phyloP scores from a whole-genome alignment of 2,113 vertebrate species.

The Menura novaehollandiae region DNA sequence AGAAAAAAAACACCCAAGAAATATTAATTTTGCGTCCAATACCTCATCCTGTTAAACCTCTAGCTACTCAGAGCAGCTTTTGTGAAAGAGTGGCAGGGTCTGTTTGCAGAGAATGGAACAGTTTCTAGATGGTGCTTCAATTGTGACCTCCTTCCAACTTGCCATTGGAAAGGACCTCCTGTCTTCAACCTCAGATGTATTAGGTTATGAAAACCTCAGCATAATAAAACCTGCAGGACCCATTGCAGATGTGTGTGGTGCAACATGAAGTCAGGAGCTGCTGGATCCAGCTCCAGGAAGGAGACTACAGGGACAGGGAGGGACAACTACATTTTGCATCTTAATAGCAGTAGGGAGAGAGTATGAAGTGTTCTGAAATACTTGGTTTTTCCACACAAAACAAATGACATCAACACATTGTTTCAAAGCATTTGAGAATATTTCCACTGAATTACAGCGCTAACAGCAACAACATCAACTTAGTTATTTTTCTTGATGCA shows the following conservation, averaged over 20 bases:
- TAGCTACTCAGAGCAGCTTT: background rate
- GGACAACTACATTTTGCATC: background rate
- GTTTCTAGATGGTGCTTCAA: background rate
- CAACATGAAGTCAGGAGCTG: background rate
- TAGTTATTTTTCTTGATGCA: background rate
- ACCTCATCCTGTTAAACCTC: background rate
- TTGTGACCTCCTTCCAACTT: background rate
- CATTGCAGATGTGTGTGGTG: fast-evolving
- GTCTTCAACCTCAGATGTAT: background rate
- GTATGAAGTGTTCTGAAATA: background rate
- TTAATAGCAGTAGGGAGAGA: background rate
- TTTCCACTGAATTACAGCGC: background rate
- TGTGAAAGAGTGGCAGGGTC: background rate
- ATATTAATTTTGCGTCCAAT: background rate
- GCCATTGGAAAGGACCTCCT: background rate
- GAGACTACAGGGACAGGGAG: background rate
- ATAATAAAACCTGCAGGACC: background rate
- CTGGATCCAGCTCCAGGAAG: background rate
- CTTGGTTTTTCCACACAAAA: background rate
- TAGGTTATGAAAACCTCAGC: background rate
- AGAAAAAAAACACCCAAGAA: background rate
- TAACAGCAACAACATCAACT: background rate
- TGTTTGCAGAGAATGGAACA: background rate
- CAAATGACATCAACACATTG: background rate
- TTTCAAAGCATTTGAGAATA: background rate